Conservation (phyloP, 2,797 vertebrate species). For the Malacoraja senta region DNA sequence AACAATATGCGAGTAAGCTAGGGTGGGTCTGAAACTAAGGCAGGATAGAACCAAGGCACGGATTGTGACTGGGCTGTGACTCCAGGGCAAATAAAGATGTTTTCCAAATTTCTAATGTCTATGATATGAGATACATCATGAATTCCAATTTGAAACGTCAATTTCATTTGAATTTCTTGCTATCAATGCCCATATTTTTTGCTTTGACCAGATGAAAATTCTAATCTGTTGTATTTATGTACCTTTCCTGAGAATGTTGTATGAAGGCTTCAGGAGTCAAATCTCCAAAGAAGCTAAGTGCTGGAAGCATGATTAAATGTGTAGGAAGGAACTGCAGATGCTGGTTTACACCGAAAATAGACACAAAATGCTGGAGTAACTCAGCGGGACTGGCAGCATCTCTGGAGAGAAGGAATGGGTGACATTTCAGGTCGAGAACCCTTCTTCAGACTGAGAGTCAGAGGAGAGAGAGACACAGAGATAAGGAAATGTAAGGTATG, state of each 20-base stretch:
- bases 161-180: background rate
- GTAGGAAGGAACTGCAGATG: no score
- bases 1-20: background rate
- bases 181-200: background rate
- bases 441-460: no score
- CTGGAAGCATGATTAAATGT: no score
- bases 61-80: background rate
- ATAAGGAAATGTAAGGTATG: no score
- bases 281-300: background rate
- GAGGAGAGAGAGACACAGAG: no score
- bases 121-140: background rate
- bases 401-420: no score
- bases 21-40: background rate
- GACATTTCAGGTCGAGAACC: no score
- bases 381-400: no score
- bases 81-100: background rate
- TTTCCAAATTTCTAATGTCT: background rate
- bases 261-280: background rate
- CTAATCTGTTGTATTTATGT: background rate
- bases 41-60: background rate
- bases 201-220: background rate
- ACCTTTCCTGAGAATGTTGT: background rate
- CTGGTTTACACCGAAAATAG: no score
- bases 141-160: background rate
- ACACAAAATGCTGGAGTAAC: no score